These are phyloP conservation scores for Poeciliopsis presidionis DNA, from an alignment of 2,797 vertebrate genomes.

Conservation along the genomic window DNA sequence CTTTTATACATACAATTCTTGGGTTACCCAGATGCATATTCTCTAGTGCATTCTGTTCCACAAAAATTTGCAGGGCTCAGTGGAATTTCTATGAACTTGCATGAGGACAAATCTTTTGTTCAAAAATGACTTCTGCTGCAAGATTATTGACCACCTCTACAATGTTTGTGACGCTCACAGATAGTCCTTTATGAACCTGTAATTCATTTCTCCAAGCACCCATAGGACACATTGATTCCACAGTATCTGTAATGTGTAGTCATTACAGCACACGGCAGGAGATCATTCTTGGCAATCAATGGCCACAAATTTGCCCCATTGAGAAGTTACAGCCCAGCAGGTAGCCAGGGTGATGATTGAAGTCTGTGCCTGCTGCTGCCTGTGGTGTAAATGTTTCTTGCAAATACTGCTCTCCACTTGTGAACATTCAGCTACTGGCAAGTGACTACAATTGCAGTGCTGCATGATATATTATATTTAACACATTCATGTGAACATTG, in stretches of 20 bases:
- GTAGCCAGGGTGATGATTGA: slow-evolving; percentile 67
- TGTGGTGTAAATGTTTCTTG: slow-evolving; percentile 58
- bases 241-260: slow-evolving; percentile 77
- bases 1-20: slow-evolving; percentile 64
- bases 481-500: slow-evolving; percentile 10
- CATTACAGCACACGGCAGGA: slow-evolving; percentile 73
- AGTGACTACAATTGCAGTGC: slow-evolving; percentile 47
- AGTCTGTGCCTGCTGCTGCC: slow-evolving; percentile 49
- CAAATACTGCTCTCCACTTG: slow-evolving; percentile 54
- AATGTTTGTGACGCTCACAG: slow-evolving; percentile 69
- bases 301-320: slow-evolving; percentile 75
- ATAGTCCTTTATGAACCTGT: slow-evolving; percentile 75
- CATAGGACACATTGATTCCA: slow-evolving; percentile 76
- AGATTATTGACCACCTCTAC: slow-evolving; percentile 68
- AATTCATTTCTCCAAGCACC: slow-evolving; percentile 75
- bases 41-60: slow-evolving; percentile 50
- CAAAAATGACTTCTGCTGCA: slow-evolving; percentile 68
- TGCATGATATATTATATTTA: slow-evolving; percentile 48
- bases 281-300: slow-evolving; percentile 79
- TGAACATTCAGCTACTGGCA: slow-evolving; percentile 56
- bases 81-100: slow-evolving; percentile 72
- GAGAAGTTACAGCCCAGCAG: slow-evolving; percentile 74
- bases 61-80: slow-evolving; percentile 68
- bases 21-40: slow-evolving; percentile 63
- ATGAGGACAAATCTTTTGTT: slow-evolving; percentile 72